Conservation (phyloP, 2,797 vertebrate species). For the Malurus splendens region DNA sequence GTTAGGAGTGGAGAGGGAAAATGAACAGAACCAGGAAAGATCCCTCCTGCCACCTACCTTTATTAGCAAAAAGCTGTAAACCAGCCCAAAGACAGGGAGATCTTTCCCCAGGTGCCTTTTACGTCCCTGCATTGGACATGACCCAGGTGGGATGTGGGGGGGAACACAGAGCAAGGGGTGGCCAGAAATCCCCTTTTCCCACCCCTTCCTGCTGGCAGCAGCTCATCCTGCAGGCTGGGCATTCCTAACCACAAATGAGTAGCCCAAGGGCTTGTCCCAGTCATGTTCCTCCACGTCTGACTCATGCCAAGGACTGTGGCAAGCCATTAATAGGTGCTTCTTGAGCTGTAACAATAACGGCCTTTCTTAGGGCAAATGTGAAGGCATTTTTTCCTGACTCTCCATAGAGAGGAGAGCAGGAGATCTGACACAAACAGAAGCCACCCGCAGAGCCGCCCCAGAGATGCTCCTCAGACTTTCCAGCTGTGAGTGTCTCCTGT, state of each 20-base stretch:
- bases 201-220: not conserved
- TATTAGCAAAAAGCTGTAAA: not conserved
- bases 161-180: not conserved
- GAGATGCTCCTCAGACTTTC: slow-evolving; percentile 22
- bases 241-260: not conserved
- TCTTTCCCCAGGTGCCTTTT: not conserved
- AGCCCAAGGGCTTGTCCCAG: not conserved
- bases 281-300: not conserved
- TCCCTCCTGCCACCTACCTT: not conserved
- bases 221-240: rapidly evolving
- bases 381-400: not conserved
- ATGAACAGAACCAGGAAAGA: not conserved
- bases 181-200: not conserved
- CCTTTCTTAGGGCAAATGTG: not conserved
- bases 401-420: not conserved
- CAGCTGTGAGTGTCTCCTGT: not conserved
- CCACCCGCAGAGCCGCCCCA: not conserved
- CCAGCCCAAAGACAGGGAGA: not conserved
- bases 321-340: not conserved
- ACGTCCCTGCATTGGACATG: not conserved
- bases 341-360: not conserved
- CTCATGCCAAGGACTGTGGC: not conserved
- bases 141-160: no score
- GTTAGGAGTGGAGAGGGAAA: rapidly evolving
- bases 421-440: not conserved